Conservation (phyloP, 2,888 invertebrate genomes). For the Pyrochroa serraticornis region DNA sequence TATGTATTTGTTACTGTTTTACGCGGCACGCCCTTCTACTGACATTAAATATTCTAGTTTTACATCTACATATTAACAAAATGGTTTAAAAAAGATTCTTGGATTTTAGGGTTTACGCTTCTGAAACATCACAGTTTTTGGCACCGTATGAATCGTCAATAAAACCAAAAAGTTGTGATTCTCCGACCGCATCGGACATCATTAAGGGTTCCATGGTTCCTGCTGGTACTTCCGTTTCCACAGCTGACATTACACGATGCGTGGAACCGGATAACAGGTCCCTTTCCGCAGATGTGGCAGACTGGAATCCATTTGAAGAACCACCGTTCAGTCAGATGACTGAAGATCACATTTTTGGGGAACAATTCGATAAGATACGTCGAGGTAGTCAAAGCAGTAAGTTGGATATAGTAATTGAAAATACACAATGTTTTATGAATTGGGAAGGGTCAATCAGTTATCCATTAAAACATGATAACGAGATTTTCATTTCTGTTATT, state of each 20-base stretch:
- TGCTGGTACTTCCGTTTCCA: slow-evolving; percentile 54
- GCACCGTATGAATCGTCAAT: slow-evolving; percentile 75
- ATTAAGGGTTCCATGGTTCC: slow-evolving; percentile 42
- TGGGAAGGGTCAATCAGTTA: too few species aligned
- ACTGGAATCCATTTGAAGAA: slow-evolving; percentile 87
- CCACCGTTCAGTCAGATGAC: slow-evolving; percentile 75
- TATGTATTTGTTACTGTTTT: too few species aligned
- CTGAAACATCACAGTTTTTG: slow-evolving; percentile 75
- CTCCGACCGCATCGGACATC: slow-evolving; percentile 41
- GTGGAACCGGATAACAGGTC: slow-evolving; percentile 51
- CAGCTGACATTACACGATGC: slow-evolving; percentile 53
- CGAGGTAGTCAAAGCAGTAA: slow-evolving; percentile 80
- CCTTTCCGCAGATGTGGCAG: slow-evolving; percentile 66
- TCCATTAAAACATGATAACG: too few species aligned
- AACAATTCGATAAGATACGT: slow-evolving; percentile 81
- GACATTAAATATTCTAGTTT: too few species aligned
- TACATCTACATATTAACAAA: not conserved
- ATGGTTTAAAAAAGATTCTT: too few species aligned
- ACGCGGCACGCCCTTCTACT: too few species aligned
- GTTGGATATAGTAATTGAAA: slow-evolving; percentile 42
- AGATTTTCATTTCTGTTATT: too few species aligned
- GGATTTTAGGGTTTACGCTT: slow-evolving; percentile 68
- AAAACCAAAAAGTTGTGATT: slow-evolving; percentile 59
- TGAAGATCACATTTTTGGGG: slow-evolving; percentile 82
- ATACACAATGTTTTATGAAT: not conserved